Evolutionary conservation across 2,797 vertebrate species (phyloP).

Genomic region (Notolepis coatsorum): DNA sequence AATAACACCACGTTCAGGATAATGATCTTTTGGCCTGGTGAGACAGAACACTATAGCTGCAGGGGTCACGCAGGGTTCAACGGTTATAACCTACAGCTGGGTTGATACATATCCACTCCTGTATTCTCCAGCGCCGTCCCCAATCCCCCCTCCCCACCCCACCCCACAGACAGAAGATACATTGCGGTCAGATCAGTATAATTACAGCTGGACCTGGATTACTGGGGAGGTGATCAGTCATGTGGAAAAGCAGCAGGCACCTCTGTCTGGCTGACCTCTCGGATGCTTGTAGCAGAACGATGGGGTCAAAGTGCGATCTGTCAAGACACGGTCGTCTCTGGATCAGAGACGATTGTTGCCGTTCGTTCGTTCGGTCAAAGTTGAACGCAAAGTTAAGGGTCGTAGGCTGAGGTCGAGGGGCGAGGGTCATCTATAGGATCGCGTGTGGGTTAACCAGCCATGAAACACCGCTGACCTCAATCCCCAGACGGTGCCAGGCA

Average conservation of each 20-base stretch:
- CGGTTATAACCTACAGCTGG: conserved; percentile 5
- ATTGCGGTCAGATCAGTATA: conserved; percentile 17
- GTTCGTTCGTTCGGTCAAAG: no score
- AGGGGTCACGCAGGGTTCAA: conserved; percentile 35
- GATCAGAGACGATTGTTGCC: conserved; percentile 10
- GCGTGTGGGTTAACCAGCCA: neutral
- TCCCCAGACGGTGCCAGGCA: neutral
- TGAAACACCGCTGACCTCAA: neutral
- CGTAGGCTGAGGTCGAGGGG: neutral
- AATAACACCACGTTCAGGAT: conserved; percentile 1
- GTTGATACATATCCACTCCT: conserved; percentile 30
- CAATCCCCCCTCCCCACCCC: no score
- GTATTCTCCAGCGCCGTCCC: conserved; percentile 25
- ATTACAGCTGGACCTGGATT: conserved; percentile 33
- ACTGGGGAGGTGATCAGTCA: conserved; percentile 56
- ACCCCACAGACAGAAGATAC: conserved; percentile 23
- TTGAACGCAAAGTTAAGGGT: conserved; percentile 41
- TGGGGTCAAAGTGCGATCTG: conserved; percentile 6
- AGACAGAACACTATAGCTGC: conserved; percentile 22
- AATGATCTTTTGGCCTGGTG: conserved; percentile 25
- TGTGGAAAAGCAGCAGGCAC: conserved; percentile 58
- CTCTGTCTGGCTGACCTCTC: conserved; percentile 23
- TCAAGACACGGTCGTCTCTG: conserved; percentile 14
- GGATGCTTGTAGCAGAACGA: conserved; percentile 41
- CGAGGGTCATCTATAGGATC: conserved; percentile 22